phyloP scores from a whole-genome alignment of 30 jellyfish, hydroid and myxozoan genomes.

The Hydractinia symbiolongicarpus region DNA sequence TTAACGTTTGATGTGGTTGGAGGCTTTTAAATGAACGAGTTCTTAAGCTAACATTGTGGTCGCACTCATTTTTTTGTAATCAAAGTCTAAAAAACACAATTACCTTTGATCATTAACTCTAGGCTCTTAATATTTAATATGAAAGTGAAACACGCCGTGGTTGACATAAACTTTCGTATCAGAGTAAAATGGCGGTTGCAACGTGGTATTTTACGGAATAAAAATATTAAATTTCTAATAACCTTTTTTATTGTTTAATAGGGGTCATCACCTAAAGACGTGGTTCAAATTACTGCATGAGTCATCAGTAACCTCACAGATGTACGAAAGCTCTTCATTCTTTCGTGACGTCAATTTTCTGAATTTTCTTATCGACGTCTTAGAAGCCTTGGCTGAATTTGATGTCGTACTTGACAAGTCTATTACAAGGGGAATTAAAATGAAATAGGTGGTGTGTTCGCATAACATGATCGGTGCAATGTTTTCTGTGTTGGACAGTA shows the following conservation, averaged over 20 bases:
- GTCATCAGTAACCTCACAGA: constrained; percentile 52
- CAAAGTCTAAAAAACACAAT: too few species aligned
- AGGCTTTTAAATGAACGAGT: not conserved
- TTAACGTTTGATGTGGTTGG: not conserved
- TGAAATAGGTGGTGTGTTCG: not conserved
- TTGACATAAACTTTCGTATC: too few species aligned
- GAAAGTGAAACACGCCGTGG: too few species aligned
- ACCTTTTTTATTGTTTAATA: constrained; percentile 18
- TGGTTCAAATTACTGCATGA: constrained; percentile 63
- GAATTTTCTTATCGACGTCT: constrained; percentile 53
- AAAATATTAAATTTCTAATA: not conserved
- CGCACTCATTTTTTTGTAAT: too few species aligned
- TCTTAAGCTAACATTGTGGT: too few species aligned
- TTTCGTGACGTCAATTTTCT: constrained; percentile 42
- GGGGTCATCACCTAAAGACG: constrained; percentile 69
- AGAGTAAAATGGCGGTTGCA: too few species aligned
- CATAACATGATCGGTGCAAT: not conserved
- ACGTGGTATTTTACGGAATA: too few species aligned
- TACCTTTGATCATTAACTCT: too few species aligned
- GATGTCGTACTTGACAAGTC: constrained; percentile 69
- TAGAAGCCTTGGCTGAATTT: constrained; percentile 76
- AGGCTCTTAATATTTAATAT: not conserved
- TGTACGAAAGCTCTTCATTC: constrained; percentile 76
- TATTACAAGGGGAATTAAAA: constrained; percentile 74
- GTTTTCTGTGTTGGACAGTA: not conserved